phyloP scores from a whole-genome alignment of 2,888 invertebrate species.

The Horisme vitalbata region DNA sequence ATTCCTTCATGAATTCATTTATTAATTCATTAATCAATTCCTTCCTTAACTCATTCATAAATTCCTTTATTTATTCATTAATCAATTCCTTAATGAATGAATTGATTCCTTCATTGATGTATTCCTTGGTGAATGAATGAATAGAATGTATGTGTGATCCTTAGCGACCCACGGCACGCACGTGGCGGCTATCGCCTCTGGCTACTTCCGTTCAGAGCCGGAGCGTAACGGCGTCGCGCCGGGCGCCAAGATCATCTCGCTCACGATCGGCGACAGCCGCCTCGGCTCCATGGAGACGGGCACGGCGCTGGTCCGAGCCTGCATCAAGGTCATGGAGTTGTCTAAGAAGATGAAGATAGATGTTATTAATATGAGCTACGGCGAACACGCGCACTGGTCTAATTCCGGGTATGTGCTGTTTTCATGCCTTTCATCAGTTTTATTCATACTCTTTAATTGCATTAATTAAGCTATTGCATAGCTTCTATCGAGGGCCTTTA shows the following conservation, averaged over 20 bases:
- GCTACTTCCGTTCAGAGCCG: slow-evolving; percentile 92
- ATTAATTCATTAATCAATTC: too few relatives aligned
- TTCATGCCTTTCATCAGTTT: too few relatives aligned
- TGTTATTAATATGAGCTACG: slow-evolving; percentile 99
- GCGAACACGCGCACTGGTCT: slow-evolving; percentile 96
- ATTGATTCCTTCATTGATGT: too few relatives aligned
- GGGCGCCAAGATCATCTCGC: slow-evolving; percentile 95
- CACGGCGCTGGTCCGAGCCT: slow-evolving; percentile 94
- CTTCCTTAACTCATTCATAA: too few relatives aligned
- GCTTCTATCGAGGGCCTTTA: too few relatives aligned
- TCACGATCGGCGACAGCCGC: slow-evolving; percentile 96
- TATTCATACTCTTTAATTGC: too few relatives aligned
- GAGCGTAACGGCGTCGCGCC: slow-evolving; percentile 97
- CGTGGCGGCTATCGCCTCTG: slow-evolving; percentile 97
- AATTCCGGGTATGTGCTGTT: slow-evolving; percentile 88
- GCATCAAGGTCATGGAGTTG: slow-evolving; percentile 92
- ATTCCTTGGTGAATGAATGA: too few relatives aligned
- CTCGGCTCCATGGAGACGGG: slow-evolving; percentile 98
- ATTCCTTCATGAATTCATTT: too few relatives aligned
- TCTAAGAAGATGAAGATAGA: slow-evolving; percentile 86
- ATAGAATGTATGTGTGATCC: background rate
- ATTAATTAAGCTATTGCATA: too few relatives aligned
- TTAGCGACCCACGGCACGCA: slow-evolving; percentile 97
- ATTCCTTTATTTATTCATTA: too few relatives aligned
- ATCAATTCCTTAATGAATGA: too few relatives aligned